These are phyloP conservation scores for Argyresthia goedartella DNA, from an alignment of 2,888 invertebrate genomes.

Conservation along the genomic window DNA sequence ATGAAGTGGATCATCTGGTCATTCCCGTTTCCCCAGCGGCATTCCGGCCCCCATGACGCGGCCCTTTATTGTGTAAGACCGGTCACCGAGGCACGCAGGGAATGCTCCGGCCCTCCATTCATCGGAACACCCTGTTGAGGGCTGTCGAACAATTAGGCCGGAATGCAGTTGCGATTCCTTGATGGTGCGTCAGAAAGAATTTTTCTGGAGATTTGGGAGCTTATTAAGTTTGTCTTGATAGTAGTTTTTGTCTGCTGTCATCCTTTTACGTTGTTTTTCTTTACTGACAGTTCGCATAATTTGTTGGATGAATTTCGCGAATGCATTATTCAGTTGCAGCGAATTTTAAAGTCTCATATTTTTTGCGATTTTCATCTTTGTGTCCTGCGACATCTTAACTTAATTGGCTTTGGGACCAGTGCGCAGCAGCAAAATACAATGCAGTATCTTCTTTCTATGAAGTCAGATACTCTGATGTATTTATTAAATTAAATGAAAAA, in stretches of 20 bases:
- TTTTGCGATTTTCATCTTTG: background rate
- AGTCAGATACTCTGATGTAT: no score
- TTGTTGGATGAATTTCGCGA: no score
- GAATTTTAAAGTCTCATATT: no score
- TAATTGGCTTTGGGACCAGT: no score
- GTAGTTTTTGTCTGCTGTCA: background rate
- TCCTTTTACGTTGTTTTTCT: background rate
- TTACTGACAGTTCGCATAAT: no score
- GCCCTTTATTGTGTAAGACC: conserved; percentile 36
- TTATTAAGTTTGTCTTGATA: background rate
- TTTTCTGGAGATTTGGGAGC: background rate
- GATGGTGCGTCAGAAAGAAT: conserved; percentile 18
- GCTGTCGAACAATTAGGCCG: conserved; percentile 17
- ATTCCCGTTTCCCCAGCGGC: conserved; percentile 35
- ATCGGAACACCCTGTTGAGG: conserved; percentile 32
- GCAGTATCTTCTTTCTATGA: no score
- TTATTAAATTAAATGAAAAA: no score
- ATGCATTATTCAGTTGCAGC: no score
- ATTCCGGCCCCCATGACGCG: conserved; percentile 37
- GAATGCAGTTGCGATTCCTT: conserved; percentile 18
- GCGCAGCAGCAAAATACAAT: no score
- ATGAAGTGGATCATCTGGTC: background rate
- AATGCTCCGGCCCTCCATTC: conserved; percentile 37
- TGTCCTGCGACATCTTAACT: background rate
- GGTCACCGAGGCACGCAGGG: conserved; percentile 26